Base-by-base conservation (phyloP, 1,140 invertebrate genomes). In the Cotesia chilonis region DNA sequence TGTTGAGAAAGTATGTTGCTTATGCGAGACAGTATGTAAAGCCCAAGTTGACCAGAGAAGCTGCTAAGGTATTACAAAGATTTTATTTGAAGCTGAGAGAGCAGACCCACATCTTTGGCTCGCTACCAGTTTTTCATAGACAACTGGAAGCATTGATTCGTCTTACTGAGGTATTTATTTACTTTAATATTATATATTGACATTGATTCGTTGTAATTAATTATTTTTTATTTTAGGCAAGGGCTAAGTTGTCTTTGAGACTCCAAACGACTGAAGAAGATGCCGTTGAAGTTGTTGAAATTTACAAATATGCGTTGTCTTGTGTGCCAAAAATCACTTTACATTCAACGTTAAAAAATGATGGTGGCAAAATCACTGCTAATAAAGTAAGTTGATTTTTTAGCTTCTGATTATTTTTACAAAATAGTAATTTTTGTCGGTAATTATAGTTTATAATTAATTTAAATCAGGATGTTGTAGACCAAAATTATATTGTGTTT, bases 1-100 rank as follows among this genome's bases (percentile, higher is more conserved):
- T 96, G 41, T 87, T 98, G 1, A 90, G 94, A 60, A 96, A 97
- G 87, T 98, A 97, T 81, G 93, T 98, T 61, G 93, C 93, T 1
- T 98, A 98, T 88, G 95, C 96, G 0, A 90, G 92, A 68, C 93
- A 96, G 83, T 96, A 96, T 87, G 94, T 97, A 0, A 91, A 93
- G 76, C 95, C 96, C 10, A 90, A 90, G 80, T 86, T 98, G 60
- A 92, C 90, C 61, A 80, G 79, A 17, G 90, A 91, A 63, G 95
- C 96, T 14, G 91, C 90, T 4, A 83, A 87, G 70, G 83, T 92
- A 4, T 80, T 98, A 9, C 91, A 94, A 83, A 83, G 92, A 5
- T 98, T 95, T 87, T 98, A 98, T 83, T 84, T 96, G 17, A 89
- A 94, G 73, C 87, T 98, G 51, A 87, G 95, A 28, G 87, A 88